Evolutionary conservation across 2,888 invertebrate species (phyloP), one percentile per base, ranked within the genome.

Genomic region (Bembecia ichneumoniformis): DNA sequence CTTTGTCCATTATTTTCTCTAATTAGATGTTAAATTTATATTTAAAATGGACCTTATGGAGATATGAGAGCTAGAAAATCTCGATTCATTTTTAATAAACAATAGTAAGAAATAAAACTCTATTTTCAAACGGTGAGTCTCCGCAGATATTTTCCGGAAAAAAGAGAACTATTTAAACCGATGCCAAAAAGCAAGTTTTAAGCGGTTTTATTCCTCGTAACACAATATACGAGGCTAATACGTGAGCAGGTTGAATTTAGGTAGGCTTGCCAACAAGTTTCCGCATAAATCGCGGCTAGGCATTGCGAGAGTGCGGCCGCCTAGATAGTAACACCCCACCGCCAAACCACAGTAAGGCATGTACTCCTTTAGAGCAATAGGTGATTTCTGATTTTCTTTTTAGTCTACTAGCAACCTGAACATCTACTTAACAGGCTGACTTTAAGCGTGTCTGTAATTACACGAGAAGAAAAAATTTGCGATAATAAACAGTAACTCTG

Each of bases 231-330:
- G 61, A 56, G 55, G 58, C 57, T 60, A 60, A 60, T 62, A 59
- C 55, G 54, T 60, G 56, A 60, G 40, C 40, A 40, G 40, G 40
- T 40, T 40, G 40, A 40, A 40, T 40, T 40, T 60, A 59, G 66
- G 66, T 64, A 66, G 68, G 68, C 64, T 57, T 72, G 73, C 68
- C 73, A 72, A 62, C 69, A 73, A 71, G 68, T 70, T 71, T 65
- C 55, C 66, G 60, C 65, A 72, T 74, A 76, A 74, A 74, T 74
- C 67, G 68, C 63, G 54, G 52, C 40, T 40, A 40, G 40, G 40
- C 40, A 40, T n/a, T 53, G 57, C 58, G 63, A 11, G 40, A 64
- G 66, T 66, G 68, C 55, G 60, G 57, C 58, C 62, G 54, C 58
- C 52, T 56, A 63, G 68, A 71, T 70, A 59, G 54, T 51, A 54